phyloP scores from a whole-genome alignment of 2,888 invertebrate genomes.

The Gastracanthus pulcherrimus region DNA sequence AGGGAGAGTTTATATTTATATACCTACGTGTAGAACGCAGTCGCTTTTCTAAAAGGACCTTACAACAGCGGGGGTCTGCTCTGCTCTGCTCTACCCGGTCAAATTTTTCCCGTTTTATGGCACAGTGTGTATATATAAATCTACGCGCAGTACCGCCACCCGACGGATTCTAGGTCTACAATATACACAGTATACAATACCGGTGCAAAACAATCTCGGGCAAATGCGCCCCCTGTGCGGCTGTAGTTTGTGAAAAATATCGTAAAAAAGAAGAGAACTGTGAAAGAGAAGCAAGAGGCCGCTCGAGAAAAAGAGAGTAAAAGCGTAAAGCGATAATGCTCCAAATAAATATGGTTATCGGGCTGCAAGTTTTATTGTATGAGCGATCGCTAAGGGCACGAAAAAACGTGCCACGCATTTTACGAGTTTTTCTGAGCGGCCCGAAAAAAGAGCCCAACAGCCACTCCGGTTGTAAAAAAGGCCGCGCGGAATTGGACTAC shows the following conservation, averaged over 20 bases:
- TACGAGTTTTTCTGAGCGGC: slow-evolving; percentile 1
- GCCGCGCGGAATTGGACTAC: slow-evolving; percentile 27
- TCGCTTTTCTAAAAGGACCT: slow-evolving; percentile 5
- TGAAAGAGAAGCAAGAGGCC: background rate
- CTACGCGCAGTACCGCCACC: too few relatives aligned
- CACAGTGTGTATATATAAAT: too few relatives aligned
- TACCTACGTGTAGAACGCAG: slow-evolving; percentile 22
- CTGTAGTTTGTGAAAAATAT: slow-evolving; percentile 23
- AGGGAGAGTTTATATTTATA: slow-evolving; percentile 17
- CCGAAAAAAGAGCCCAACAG: background rate
- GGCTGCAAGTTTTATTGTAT: slow-evolving; percentile 20
- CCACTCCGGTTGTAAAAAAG: background rate
- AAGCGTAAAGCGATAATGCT: slow-evolving; percentile 35
- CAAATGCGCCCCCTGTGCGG: background rate
- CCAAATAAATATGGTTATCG: slow-evolving; percentile 50
- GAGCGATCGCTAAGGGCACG: too few relatives aligned
- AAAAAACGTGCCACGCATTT: slow-evolving; percentile 17
- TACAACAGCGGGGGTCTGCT: slow-evolving; percentile 36
- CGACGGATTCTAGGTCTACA: background rate
- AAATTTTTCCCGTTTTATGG: slow-evolving; percentile 36
- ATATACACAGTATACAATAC: background rate
- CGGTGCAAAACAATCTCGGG: slow-evolving; percentile 16
- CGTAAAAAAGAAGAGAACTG: slow-evolving; percentile 26
- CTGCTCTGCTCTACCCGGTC: background rate
- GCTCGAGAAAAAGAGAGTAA: slow-evolving; percentile 16